Base-by-base conservation (phyloP, 2,888 invertebrate species). In the Ephialtes manifestator region DNA sequence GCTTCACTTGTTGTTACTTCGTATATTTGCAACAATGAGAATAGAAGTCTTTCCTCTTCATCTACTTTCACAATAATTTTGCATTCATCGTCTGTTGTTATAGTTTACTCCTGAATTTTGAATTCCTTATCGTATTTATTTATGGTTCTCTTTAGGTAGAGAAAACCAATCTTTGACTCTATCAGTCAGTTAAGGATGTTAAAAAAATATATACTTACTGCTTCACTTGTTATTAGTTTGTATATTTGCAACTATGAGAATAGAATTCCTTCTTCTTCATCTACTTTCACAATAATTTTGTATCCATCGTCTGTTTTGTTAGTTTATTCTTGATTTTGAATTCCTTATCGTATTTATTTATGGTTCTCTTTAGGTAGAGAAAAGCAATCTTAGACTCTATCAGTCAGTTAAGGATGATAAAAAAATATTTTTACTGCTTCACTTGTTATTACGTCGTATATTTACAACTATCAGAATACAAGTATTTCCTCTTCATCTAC, bases 271-370 rank as follows among this genome's bases (percentile, higher is more conserved):
- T n/a, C n/a, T n/a, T 31, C 75, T 46, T 28, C 7, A 15, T 15
- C 24, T 53, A 46, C 71, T 82, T 82, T 77, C 77, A 70, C 76
- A 15, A 48, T 35, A 18, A 10, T 48, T 55, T 63, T 65, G 53
- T 28, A 53, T 11, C 18, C 5, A 35, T 55, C 13, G 55, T 24
- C 46, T 20, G 31, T 53, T 35, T n/a, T n/a, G 1, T 55, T 15
- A 13, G n/a, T 20, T 55, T 39, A 51, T n/a, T 28, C 13, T 8
- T 39, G 20, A n/a, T 72, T 55, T 55, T 39, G 24, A 15, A 18
- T 55, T 24, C 39, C 39, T 55, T 72, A 58, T 20, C 18, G 3
- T 55, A 1, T 51, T 51, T 70, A 31, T 24, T 24, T 24, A 24
- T 24, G 24, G 24, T 24, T 2, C 24, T 24, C 24, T 24, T 24